Conservation (phyloP, 2,888 invertebrate species). For the Drosophila sordidapex region DNA sequence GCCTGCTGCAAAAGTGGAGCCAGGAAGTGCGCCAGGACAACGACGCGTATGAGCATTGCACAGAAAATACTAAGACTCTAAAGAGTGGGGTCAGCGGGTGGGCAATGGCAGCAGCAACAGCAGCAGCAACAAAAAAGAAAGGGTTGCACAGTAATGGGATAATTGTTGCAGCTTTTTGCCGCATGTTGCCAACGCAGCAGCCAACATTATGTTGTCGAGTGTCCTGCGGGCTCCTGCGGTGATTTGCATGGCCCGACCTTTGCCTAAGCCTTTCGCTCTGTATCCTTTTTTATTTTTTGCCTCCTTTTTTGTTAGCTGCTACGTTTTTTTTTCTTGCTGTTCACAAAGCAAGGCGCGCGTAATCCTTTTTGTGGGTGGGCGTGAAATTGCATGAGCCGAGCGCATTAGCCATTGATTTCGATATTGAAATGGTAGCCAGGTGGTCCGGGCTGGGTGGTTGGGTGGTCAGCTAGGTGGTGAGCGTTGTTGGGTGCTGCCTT, state of each 20-base stretch:
- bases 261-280: constrained; percentile 61
- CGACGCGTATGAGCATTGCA: constrained; percentile 70
- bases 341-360: constrained; percentile 59
- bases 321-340: not conserved
- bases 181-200: constrained; percentile 60
- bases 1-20: constrained; percentile 80
- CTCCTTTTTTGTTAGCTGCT: constrained; percentile 7
- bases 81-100: constrained; percentile 55
- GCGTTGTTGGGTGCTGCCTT: not conserved
- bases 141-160: constrained; percentile 80
- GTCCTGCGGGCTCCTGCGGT: constrained; percentile 66
- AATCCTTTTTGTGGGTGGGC: constrained; percentile 65
- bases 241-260: constrained; percentile 69
- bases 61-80: not conserved
- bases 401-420: constrained; percentile 81
- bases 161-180: constrained; percentile 75
- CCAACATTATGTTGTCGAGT: constrained; percentile 40
- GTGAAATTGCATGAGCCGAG: constrained; percentile 76
- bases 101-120: constrained; percentile 18
- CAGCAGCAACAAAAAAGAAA: constrained; percentile 35
- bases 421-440: constrained; percentile 53
- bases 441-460: constrained; percentile 1
- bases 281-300: constrained; percentile 34
- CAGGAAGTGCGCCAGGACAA: constrained; percentile 66
- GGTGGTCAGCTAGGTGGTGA: not conserved